A percentile compares a stretch with the other conserved stretches of the same genome.
Conservation (phyloP, 2,113 vertebrate species). For the Clinocottus analis region DNA sequence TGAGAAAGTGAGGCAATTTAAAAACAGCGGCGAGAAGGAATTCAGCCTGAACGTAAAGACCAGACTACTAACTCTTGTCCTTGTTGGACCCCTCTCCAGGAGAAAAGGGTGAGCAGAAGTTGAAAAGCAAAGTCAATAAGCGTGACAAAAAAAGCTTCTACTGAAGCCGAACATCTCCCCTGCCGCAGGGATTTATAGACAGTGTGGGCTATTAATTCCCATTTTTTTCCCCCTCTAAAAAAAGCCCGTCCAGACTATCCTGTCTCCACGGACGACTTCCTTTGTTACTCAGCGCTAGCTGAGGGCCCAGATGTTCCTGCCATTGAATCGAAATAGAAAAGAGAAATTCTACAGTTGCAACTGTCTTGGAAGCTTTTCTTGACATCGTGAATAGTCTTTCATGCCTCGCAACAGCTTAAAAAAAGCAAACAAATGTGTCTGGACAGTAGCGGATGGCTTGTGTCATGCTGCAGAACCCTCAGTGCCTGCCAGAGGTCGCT, state of each 20-base stretch:
- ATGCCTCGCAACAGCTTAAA: not conserved
- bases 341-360: conserved; percentile 1
- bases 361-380: conserved; percentile 4
- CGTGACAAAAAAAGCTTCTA: conserved; percentile 32
- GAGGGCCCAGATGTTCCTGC: conserved; percentile 59
- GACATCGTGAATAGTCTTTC: not conserved
- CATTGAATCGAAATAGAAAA: conserved; percentile 21
- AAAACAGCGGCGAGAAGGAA: conserved; percentile 10
- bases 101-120: conserved; percentile 50
- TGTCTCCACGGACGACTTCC: conserved; percentile 49
- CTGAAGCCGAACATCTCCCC: conserved; percentile 16
- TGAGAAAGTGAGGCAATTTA: conserved; percentile 17
- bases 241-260: conserved; percentile 33
- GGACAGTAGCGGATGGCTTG: not conserved
- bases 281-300: conserved; percentile 54
- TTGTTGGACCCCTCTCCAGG: conserved; percentile 12
- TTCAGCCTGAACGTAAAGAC: conserved; percentile 23
- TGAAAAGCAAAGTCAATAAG: conserved; percentile 52
- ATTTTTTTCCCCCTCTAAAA: conserved; percentile 29
- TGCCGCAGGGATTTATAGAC: conserved; percentile 58
- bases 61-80: conserved; percentile 22
- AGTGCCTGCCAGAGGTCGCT: conserved; percentile 55
- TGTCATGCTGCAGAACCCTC: conserved; percentile 26
- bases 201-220: conserved; percentile 59
- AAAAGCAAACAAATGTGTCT: not conserved